These are phyloP conservation scores for Mirza zaza DNA, from an alignment of 2,113 vertebrate genomes.

Conservation along the genomic window DNA sequence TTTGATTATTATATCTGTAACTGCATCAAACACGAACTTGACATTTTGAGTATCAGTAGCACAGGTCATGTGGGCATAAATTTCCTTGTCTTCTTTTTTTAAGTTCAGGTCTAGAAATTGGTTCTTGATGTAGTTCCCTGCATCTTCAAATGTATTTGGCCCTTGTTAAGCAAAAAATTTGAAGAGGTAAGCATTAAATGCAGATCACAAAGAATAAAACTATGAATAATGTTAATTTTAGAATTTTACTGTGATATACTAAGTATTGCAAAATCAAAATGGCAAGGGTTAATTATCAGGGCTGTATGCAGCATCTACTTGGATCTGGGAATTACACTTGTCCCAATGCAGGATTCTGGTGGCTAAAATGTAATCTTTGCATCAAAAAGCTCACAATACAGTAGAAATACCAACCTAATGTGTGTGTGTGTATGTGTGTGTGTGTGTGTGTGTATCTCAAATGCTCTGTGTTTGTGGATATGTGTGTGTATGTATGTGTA, in stretches of 20 bases:
- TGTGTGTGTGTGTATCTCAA: not conserved
- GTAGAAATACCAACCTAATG: not conserved
- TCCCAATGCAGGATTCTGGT: not conserved
- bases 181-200: not conserved
- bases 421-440: not conserved
- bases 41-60: slow-evolving; percentile 87
- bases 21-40: slow-evolving; percentile 88
- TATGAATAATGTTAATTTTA: not conserved
- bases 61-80: slow-evolving; percentile 87
- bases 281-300: not conserved
- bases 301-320: not conserved
- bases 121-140: slow-evolving; percentile 87
- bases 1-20: slow-evolving; percentile 90
- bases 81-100: slow-evolving; percentile 86
- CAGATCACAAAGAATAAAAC: not conserved
- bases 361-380: not conserved
- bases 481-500: rapidly evolving
- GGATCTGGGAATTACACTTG: not conserved
- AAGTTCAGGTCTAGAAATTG: slow-evolving; percentile 87
- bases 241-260: not conserved
- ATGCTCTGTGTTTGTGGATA: not conserved
- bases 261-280: not conserved
- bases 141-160: slow-evolving; percentile 87
- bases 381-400: not conserved
- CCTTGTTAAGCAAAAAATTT: slow-evolving; percentile 75